Evolutionary conservation across 2,113 vertebrate genomes (phyloP), one percentile per base, ranked within the genome.

Genomic region (Epinephelus moara): DNA sequence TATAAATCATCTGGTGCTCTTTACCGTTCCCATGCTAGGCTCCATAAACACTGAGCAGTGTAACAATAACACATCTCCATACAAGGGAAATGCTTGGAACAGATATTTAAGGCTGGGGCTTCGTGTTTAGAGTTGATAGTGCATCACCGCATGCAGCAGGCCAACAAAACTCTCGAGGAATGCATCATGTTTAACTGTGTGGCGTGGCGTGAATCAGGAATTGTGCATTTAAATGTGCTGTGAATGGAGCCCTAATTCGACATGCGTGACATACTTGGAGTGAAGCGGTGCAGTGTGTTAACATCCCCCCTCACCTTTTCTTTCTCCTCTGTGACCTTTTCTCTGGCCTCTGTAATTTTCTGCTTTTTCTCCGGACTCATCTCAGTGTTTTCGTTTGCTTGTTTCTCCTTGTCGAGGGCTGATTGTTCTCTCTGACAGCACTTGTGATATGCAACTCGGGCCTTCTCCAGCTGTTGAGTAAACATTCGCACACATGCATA

Each of bases 381-480:
- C 50, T 94, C 92, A 1, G 92, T 30, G 59, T 94, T 95, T 71
- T 95, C 94, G 27, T 88, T 96, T 70, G 94, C 91, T 86, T 93
- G 80, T 61, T 69, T 90, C 88, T 96, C 95, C 75, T 89, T 95
- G 18, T 95, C 91, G 0, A 92, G 60, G 21, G 95, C 93, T 1
- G 73, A 78, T 59, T 95, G 92, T 78, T 84, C 93, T 70, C 63
- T 95, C 86, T 93, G 95, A 80, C 94, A 93, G 1, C 85, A 87
- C 85, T 95, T 96, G 81, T 96, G 95, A 87, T 94, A 97, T 0
- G 75, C 85, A 9, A 33, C 82, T 19, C 88, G 78, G 37, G 89
- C 93, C 75, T 95, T 95, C 72, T 96, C 95, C 91, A 96, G 88
- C 96, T 96, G 92, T 83, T 52, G 25, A 72, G 78, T 18, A 80